These are phyloP conservation scores for Candoia aspera DNA, from an alignment of 2,113 vertebrate genomes.

Conservation along the genomic window DNA sequence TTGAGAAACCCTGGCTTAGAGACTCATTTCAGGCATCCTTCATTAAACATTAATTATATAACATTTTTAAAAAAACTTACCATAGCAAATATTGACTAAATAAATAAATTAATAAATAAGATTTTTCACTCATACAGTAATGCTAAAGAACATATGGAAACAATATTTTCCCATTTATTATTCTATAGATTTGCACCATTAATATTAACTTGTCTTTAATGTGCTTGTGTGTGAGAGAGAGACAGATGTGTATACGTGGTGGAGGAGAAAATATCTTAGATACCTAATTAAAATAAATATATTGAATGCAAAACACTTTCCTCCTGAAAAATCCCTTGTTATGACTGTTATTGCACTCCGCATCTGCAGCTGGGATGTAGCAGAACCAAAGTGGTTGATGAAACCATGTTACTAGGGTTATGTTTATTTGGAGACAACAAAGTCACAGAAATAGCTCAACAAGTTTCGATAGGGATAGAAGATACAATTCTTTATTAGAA, in stretches of 20 bases:
- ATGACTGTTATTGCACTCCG: neutral
- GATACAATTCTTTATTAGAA: neutral
- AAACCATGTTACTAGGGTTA: neutral
- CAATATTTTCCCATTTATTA: constrained; percentile 36
- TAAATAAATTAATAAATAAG: neutral
- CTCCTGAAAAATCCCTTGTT: neutral
- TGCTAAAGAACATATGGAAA: constrained; percentile 14
- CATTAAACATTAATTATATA: neutral
- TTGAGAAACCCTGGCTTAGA: neutral
- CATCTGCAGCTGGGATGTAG: neutral
- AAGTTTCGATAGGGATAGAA: neutral
- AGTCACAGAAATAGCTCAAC: neutral
- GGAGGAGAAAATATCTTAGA: neutral
- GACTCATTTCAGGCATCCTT: neutral
- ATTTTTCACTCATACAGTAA: neutral
- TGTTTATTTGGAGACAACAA: neutral
- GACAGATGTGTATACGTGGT: no score
- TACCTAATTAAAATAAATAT: neutral
- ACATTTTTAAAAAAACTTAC: constrained; percentile 2
- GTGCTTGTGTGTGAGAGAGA: no score
- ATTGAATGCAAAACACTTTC: neutral
- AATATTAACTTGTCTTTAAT: neutral
- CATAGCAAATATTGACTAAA: constrained; percentile 35
- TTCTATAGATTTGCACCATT: neutral
- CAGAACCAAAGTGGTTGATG: neutral